Conservation (phyloP, 23 tunicate species). For the Ascidia mentula region DNA sequence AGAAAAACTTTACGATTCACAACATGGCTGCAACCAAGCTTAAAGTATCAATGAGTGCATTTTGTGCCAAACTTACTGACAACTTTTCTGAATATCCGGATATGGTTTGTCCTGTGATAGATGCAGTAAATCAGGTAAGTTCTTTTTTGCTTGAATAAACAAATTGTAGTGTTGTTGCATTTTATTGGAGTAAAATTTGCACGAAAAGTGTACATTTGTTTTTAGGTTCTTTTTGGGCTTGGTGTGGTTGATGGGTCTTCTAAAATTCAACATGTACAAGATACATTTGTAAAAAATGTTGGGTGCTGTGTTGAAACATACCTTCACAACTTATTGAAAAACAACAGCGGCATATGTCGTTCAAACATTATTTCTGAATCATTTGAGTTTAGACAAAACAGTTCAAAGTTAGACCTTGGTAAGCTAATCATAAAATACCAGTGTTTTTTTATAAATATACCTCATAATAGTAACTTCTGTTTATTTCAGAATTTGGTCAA, state of each 20-base stretch:
- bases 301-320: background rate
- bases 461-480: too few species aligned
- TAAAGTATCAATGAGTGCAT: conserved; percentile 22
- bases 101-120: conserved; percentile 31
- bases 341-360: background rate
- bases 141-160: background rate
- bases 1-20: background rate
- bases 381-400: background rate
- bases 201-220: background rate
- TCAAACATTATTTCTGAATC: background rate
- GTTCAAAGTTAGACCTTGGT: too few species aligned
- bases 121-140: conserved; percentile 37
- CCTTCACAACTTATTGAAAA: background rate
- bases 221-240: background rate
- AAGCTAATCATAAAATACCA: too few species aligned
- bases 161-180: background rate
- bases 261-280: background rate
- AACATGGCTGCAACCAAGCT: background rate
- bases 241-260: background rate
- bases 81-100: conserved; percentile 47
- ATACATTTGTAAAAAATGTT: background rate
- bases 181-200: background rate
- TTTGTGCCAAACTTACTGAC: conserved; percentile 5
- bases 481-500: too few species aligned
- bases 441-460: too few species aligned